Percentiles rank a stretch among this genome's conserved stretches.
These are phyloP conservation scores for Coenonympha arcania DNA, from an alignment of 2,888 invertebrate genomes.

Conservation along the genomic window DNA sequence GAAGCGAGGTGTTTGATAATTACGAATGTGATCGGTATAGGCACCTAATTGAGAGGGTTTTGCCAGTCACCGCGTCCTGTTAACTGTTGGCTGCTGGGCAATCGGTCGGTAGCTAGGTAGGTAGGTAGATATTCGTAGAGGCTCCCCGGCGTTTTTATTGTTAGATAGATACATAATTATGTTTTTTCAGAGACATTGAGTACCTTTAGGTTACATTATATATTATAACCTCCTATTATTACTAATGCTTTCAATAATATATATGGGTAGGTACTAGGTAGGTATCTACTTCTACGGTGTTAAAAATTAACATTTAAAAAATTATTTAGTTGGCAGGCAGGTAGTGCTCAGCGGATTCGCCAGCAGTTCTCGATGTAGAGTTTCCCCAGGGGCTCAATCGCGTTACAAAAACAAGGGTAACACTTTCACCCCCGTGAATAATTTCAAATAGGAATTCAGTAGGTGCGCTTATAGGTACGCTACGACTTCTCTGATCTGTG, in stretches of 20 bases:
- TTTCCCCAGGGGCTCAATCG: background rate
- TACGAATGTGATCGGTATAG: constrained; percentile 59
- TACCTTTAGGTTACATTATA: too few species aligned
- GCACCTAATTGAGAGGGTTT: constrained; percentile 57
- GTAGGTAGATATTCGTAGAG: constrained; percentile 3
- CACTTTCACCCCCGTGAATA: background rate
- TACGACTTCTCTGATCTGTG: too few species aligned
- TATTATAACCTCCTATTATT: too few species aligned
- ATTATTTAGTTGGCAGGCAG: too few species aligned
- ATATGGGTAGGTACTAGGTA: background rate
- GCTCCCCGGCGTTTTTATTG: constrained; percentile 19
- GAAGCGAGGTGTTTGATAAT: constrained; percentile 36
- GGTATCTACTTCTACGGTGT: background rate
- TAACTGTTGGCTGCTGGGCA: too few species aligned
- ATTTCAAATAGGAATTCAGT: background rate
- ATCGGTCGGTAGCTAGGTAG: background rate
- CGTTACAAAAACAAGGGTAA: background rate
- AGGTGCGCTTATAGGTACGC: background rate
- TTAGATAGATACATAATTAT: too few species aligned
- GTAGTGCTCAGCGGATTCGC: background rate
- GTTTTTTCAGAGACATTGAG: background rate
- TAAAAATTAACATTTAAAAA: too few species aligned
- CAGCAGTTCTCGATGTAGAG: background rate
- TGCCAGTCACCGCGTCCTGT: constrained; percentile 58
- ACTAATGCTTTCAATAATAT: too few species aligned